Evolutionary conservation across 2,113 vertebrate species (phyloP).

Genomic region (Salminus brasiliensis): DNA sequence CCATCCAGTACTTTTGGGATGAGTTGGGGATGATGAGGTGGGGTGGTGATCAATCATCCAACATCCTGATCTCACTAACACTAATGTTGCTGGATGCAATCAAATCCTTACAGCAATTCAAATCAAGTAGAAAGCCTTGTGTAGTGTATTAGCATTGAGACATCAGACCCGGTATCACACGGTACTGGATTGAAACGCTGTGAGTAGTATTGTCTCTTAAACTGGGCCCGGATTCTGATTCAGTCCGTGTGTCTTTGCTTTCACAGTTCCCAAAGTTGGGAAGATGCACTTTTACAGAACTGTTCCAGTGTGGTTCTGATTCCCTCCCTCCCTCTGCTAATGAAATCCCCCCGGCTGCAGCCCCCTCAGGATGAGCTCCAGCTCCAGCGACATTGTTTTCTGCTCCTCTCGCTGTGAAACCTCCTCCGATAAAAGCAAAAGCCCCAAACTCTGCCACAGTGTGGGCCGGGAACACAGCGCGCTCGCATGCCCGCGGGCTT

Average conservation of each 20-base stretch:
- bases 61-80: too few relatives aligned
- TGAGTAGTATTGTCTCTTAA: too few relatives aligned
- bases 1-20: too few relatives aligned
- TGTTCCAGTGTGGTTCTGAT: conserved; percentile 40
- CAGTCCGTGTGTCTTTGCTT: background rate
- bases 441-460: conserved; percentile 48
- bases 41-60: too few relatives aligned
- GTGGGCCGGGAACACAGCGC: conserved; percentile 57
- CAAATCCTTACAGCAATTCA: too few relatives aligned
- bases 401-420: conserved; percentile 53
- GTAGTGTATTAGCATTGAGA: too few relatives aligned
- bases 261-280: conserved; percentile 33
- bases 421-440: conserved; percentile 48
- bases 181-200: too few relatives aligned
- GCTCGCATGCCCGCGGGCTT: conserved; percentile 66
- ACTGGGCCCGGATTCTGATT: background rate
- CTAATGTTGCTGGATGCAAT: too few relatives aligned
- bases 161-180: too few relatives aligned
- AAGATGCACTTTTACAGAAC: conserved; percentile 12
- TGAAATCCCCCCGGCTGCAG: conserved; percentile 64
- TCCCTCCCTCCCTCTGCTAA: conserved; percentile 56
- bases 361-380: conserved; percentile 60
- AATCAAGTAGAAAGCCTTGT: too few relatives aligned
- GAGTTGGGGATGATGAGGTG: too few relatives aligned
- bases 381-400: conserved; percentile 64